Evolutionary conservation across 2,888 invertebrate species (phyloP).

Genomic region (Dryocosmus kuriphilus): DNA sequence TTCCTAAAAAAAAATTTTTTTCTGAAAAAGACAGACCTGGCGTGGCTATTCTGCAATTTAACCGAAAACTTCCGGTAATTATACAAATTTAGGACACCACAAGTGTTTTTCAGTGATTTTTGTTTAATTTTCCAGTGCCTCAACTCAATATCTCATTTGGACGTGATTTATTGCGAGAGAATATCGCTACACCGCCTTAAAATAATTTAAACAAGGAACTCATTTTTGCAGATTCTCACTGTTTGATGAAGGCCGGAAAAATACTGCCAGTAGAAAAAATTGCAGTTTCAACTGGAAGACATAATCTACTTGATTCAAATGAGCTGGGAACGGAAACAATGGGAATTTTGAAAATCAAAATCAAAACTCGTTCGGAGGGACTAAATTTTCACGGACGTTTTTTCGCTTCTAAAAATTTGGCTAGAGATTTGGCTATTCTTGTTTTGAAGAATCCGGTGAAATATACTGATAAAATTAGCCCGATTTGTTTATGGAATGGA

Average conservation of each 20-base stretch:
- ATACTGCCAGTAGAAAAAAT: constrained; percentile 72
- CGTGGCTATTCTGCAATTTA: no score
- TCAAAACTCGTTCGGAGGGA: constrained; percentile 76
- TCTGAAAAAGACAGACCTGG: no score
- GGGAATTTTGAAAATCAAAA: constrained; percentile 75
- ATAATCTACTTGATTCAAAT: constrained; percentile 75
- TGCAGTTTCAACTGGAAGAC: constrained; percentile 78
- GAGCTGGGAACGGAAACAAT: constrained; percentile 78
- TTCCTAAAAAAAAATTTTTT: no score
- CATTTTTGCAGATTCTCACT: constrained; percentile 80
- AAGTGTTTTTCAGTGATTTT: no score
- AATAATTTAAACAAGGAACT: no score
- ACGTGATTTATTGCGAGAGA: no score
- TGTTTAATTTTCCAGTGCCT: no score
- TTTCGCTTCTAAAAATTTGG: constrained; percentile 79
- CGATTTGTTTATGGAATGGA: constrained; percentile 81
- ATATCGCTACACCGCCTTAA: no score
- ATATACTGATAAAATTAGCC: constrained; percentile 79
- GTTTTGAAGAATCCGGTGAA: constrained; percentile 78
- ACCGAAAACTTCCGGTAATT: no score
- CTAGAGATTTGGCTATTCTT: constrained; percentile 81
- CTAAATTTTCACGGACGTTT: constrained; percentile 59
- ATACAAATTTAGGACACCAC: no score
- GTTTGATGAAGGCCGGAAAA: constrained; percentile 74
- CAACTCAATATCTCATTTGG: no score